Conservation (phyloP, 2,113 vertebrate species). For the Panthera tigris region DNA sequence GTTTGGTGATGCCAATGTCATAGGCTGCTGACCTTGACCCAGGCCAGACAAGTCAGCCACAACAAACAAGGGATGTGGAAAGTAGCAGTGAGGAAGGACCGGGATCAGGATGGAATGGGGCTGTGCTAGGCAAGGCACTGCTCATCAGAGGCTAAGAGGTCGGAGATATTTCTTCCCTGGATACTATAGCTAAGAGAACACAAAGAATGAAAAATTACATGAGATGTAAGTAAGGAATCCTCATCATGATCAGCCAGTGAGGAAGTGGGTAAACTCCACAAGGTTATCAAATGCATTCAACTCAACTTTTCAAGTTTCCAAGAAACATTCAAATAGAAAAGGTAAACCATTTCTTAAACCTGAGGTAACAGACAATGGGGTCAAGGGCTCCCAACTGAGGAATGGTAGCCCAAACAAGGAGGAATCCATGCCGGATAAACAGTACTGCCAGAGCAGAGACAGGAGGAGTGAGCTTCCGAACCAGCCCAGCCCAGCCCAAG, state of each 20-base stretch:
- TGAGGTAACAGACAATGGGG: not conserved
- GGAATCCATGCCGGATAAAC: not conserved
- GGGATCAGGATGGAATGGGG: not conserved
- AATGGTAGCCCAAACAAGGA: not conserved
- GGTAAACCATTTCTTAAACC: not conserved
- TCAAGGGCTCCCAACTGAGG: not conserved
- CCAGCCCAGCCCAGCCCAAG: not conserved
- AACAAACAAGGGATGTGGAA: not conserved
- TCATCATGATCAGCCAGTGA: too few relatives aligned
- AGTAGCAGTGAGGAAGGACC: not conserved
- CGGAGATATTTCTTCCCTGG: not conserved
- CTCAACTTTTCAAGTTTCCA: not conserved
- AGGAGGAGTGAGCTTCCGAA: not conserved
- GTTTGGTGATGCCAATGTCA: not conserved
- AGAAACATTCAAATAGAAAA: slow-evolving; percentile 15
- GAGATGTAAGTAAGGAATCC: not conserved
- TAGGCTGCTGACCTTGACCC: not conserved
- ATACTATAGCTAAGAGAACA: not conserved
- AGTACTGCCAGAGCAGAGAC: not conserved
- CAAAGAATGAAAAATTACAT: not conserved
- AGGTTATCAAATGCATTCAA: not conserved
- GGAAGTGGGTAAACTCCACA: not conserved
- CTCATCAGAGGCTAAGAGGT: not conserved
- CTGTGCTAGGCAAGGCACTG: not conserved
- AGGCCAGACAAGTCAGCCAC: not conserved